phyloP scores from a whole-genome alignment of 2,797 vertebrate genomes.

The Microctenopoma lineatum region DNA sequence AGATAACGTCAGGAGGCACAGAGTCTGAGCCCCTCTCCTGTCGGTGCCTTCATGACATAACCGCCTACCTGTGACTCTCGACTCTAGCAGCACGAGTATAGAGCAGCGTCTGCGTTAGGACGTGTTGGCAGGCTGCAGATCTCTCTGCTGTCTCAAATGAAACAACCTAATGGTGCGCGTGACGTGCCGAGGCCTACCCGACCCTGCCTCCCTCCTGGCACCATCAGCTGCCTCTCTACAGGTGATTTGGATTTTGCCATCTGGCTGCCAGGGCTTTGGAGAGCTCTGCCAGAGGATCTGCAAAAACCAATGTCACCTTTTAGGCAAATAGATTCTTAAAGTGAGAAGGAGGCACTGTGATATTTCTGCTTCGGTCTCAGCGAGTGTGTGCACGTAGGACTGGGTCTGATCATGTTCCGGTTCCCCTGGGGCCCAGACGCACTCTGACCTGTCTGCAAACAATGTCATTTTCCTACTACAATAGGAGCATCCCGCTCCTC shows the following conservation, averaged over 20 bases:
- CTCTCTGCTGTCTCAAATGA: conserved; percentile 39
- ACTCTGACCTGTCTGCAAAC: too few species aligned
- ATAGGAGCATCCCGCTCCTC: too few species aligned
- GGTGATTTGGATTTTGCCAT: conserved; percentile 54
- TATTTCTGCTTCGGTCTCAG: too few species aligned
- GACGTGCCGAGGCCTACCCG: conserved; percentile 26
- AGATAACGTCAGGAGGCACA: conserved; percentile 1
- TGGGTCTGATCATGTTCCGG: too few species aligned
- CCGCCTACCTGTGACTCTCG: not conserved
- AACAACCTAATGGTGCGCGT: conserved; percentile 50
- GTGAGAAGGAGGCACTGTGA: not conserved
- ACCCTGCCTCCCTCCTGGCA: conserved; percentile 24
- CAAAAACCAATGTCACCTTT: conserved; percentile 30
- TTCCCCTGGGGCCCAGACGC: too few species aligned
- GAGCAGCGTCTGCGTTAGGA: conserved; percentile 23
- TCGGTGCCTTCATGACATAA: not conserved
- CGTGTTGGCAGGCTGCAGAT: conserved; percentile 27
- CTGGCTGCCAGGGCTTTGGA: conserved; percentile 30
- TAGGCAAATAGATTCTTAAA: not conserved
- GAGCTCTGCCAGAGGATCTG: conserved; percentile 8
- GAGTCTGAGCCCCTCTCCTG: not conserved
- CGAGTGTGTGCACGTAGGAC: too few species aligned
- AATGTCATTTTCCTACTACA: too few species aligned
- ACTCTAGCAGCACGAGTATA: not conserved
- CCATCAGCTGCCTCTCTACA: not conserved